Percentiles rank a stretch among this genome's conserved stretches.
phyloP scores from a whole-genome alignment of 2,113 vertebrate species.

The Oryzias woworae region DNA sequence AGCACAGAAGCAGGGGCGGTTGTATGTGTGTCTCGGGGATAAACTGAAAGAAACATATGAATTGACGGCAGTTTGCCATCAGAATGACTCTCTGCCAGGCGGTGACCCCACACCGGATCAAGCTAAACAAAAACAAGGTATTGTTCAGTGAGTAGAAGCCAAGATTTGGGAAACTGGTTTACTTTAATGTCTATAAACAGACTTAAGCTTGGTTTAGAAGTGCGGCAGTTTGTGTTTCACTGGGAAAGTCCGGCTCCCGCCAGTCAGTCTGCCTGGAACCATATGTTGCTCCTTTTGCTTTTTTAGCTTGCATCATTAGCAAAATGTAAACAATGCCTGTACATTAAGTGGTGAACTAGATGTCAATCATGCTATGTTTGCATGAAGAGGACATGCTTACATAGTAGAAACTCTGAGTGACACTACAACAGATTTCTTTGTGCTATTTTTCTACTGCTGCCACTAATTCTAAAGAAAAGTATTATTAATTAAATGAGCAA shows the following conservation, averaged over 20 bases:
- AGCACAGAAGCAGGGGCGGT: constrained; percentile 43
- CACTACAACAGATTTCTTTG: not conserved
- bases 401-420: not conserved
- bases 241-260: constrained; percentile 52
- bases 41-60: constrained; percentile 50
- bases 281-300: constrained; percentile 1
- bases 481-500: not conserved
- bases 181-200: constrained; percentile 62
- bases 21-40: constrained; percentile 28
- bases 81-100: constrained; percentile 71
- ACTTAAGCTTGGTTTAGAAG: constrained; percentile 48
- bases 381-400: not conserved
- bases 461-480: not conserved
- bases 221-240: constrained; percentile 68
- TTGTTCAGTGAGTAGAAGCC: constrained; percentile 18
- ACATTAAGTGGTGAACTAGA: not conserved
- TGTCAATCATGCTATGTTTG: not conserved
- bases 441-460: not conserved
- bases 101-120: constrained; percentile 68
- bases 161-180: constrained; percentile 6
- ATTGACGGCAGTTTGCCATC: constrained; percentile 53
- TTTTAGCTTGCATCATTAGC: constrained; percentile 11
- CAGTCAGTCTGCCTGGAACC: constrained; percentile 38
- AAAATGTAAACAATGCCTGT: constrained; percentile 19
- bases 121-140: constrained; percentile 80